Percentiles rank a stretch among this genome's conserved stretches.
Evolutionary conservation across 2,888 invertebrate genomes (phyloP).

Genomic region (Uropetala carovei): DNA sequence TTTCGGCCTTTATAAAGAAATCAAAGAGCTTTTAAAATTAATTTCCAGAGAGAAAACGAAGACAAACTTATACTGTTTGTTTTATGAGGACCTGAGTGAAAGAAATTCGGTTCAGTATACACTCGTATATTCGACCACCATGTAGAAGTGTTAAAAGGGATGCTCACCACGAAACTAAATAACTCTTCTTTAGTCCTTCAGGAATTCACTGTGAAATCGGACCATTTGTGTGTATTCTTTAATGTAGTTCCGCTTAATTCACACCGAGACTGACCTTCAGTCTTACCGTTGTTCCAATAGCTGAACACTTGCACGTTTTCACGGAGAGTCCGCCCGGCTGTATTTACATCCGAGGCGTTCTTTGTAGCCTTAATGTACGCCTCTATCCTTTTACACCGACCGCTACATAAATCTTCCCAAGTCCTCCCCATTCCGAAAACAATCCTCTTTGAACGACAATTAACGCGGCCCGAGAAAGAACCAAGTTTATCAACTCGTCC

Average conservation of each 20-base stretch:
- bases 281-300: background rate
- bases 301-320: background rate
- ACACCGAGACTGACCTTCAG: too few relatives aligned
- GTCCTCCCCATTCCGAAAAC: constrained; percentile 37
- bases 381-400: background rate
- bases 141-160: too few relatives aligned
- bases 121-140: too few relatives aligned
- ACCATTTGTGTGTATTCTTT: background rate
- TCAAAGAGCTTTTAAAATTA: too few relatives aligned
- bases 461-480: constrained; percentile 42
- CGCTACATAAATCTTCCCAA: constrained; percentile 13
- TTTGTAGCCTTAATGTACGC: background rate
- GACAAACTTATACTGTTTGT: too few relatives aligned
- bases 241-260: background rate
- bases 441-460: constrained; percentile 55
- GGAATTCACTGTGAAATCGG: too few relatives aligned
- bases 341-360: background rate
- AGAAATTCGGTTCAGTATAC: too few relatives aligned
- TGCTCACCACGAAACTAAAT: too few relatives aligned
- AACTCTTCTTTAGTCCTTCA: too few relatives aligned
- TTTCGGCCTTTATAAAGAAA: too few relatives aligned
- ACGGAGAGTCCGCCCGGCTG: background rate
- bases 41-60: too few relatives aligned
- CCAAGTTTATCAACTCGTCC: constrained; percentile 47
- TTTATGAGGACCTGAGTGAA: too few relatives aligned